Evolutionary conservation across 2,888 invertebrate species (phyloP), one percentile per base, ranked within the genome.

Genomic region (Physocephala rufipes): DNA sequence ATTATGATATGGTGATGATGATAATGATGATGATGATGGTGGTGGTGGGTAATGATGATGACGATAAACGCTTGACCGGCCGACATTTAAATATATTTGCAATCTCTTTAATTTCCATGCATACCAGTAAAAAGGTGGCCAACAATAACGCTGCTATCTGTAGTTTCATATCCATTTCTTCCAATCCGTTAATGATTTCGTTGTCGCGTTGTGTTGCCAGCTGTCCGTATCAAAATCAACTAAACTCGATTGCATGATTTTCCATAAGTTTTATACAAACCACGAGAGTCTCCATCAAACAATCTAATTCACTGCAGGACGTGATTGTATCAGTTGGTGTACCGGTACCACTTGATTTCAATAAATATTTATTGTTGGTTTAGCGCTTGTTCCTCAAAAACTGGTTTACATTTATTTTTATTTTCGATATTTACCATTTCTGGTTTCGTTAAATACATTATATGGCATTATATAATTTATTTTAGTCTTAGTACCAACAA

Each of bases 91-190:
- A n/a, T n/a, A n/a, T 7, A 16, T 24, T 24, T 58, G 28, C 7
- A 26, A 36, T 7, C 36, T 24, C 16, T 24, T 58, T 15, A 58
- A 26, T 58, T 58, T n/a, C 21, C 12, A 62, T 36, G 77, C 75
- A 78, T 78, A 83, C 82, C 81, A 82, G 76, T 47, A 71, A 72
- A 64, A 80, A 76, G 45, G 74, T 71, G 36, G 58, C 58, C 26
- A 58, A 72, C 59, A 82, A 65, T 63, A 79, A 70, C 53, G 77
- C 72, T 70, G 78, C 72, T 53, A 53, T 21, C 74, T 78, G 79
- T 61, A 77, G 68, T 74, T 82, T 83, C 84, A 83, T 83, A 73
- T 71, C 28, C 47, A 16, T 26, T 43, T 36, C 55, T n/a, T 47
- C 43, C 15, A 13, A 19, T 55, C 28, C 63, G 70, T 21, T 45